Base-by-base conservation (phyloP, 1,140 invertebrate genomes). In the Drosophila equinoxialis region DNA sequence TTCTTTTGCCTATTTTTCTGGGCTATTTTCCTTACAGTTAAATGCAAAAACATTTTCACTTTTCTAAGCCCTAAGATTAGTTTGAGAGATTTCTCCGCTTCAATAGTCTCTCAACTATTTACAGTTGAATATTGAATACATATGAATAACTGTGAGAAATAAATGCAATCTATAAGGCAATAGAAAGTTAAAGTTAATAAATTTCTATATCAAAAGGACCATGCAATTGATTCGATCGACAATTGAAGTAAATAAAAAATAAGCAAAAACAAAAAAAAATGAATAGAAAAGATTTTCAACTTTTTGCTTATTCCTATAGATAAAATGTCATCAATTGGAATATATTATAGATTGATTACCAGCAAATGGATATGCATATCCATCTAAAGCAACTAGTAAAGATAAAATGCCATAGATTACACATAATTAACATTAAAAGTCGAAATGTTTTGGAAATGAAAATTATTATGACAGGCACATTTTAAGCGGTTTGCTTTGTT, bases 31-130 rank as follows among this genome's bases (percentile, higher is more conserved):
- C 39, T 48, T 62, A 39, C n/a, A 63, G 58, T 71, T 48, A 67
- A 60, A 48, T 23, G 17, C 41, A 66, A 63, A 71, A 74, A 74
- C 48, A 77, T 74, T 74, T 74, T 65, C 74, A 77, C 74, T 74
- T 69, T 61, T 65, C 26, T 45, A 20, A 54, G 20, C 59, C 60
- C 57, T 61, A 42, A 41, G 74, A 65, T 76, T 73, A 68, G 70
- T 58, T 61, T 64, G 54, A 51, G 10, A 51, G 45, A 51, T 51
- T 51, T 23, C 23, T 11, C 8, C 45, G 3, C 45, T 51, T 51
- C 45, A 51, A 51, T 23, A 23, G 17, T 51, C 45, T 51, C 45
- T 23, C 45, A 51, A 23, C 45, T 51, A 51, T 51, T 51, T 23
- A 23, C 3, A 51, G 17, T 51, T 51, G 17, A 51, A 51, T 51